Evolutionary conservation across 2,113 vertebrate genomes (phyloP), one percentile per base, ranked within the genome.

Genomic region (Todiramphus saurophagus): DNA sequence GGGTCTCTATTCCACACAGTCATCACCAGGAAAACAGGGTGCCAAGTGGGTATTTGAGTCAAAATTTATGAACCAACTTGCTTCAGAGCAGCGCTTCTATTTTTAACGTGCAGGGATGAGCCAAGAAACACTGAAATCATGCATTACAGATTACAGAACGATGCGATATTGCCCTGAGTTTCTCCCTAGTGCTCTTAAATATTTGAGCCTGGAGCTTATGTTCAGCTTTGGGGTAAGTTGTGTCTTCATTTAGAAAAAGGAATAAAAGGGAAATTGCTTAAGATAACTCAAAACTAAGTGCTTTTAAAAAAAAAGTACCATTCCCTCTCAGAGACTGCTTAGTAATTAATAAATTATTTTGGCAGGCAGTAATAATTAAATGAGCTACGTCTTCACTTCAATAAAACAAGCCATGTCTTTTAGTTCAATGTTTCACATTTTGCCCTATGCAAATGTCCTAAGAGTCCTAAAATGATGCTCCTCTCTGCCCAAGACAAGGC

Each of bases 31-130:
- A 95, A 95, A 85, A 86, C 76, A 96, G 87, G 70, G 56, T 95
- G 95, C 87, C 96, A 96, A 97, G 89, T 91, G 91, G 74, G 80
- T 96, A 95, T 96, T 96, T 93, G 69, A 97, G 89, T 90, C 82
- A 94, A 85, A 85, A 97, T 95, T 96, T 94, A 94, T 92, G 94
- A 95, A 84, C 18, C 63, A 67, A 83, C 82, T 86, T 85, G 67
- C 74, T 95, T 89, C 80, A 83, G 83, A 89, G 74, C 17, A 53
- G 37, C 27, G 21, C 23, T 90, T 62, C 95, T 96, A 97, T 95
- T 96, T 96, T 94, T 94, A 96, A 72, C 64, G 51, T 2, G 12
- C 8, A 86, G 51, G 19, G 44, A 83, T 63, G 91, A 96, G 93
- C 82, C 89, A 96, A 95, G 82, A 93, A 95, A 48, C 76, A 67